These are phyloP conservation scores for Platichthys flesus DNA, from an alignment of 2,113 vertebrate genomes.

Conservation along the genomic window DNA sequence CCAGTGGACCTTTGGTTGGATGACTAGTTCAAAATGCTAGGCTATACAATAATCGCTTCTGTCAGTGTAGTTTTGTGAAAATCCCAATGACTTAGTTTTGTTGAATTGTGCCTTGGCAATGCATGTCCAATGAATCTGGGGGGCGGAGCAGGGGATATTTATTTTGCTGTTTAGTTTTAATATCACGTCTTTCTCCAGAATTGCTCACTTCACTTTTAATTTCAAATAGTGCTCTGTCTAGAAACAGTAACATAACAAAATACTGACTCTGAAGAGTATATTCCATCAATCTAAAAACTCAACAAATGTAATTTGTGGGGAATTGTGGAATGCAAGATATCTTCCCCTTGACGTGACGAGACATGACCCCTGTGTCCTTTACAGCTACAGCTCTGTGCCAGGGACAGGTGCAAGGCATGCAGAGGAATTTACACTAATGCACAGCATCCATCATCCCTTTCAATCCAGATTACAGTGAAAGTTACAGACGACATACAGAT, in stretches of 20 bases:
- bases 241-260: neutral
- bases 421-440: neutral
- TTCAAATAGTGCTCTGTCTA: neutral
- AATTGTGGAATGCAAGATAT: neutral
- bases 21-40: no score
- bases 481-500: neutral
- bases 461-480: neutral
- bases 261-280: neutral
- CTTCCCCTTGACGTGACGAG: neutral
- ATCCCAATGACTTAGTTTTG: no score
- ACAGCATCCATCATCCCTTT: conserved; percentile 1
- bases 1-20: neutral
- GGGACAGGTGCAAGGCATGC: conserved; percentile 1
- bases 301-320: neutral
- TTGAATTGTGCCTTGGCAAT: neutral
- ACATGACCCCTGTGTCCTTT: neutral
- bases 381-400: neutral
- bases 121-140: neutral
- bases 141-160: neutral
- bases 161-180: neutral
- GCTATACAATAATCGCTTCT: no score
- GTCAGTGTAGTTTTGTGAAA: neutral
- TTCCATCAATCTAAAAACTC: neutral
- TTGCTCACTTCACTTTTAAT: neutral
- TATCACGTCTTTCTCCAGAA: no score